Evolutionary conservation across 2,888 invertebrate species (phyloP), one percentile per base, ranked within the genome.

Genomic region (Penaeus monodon): DNA sequence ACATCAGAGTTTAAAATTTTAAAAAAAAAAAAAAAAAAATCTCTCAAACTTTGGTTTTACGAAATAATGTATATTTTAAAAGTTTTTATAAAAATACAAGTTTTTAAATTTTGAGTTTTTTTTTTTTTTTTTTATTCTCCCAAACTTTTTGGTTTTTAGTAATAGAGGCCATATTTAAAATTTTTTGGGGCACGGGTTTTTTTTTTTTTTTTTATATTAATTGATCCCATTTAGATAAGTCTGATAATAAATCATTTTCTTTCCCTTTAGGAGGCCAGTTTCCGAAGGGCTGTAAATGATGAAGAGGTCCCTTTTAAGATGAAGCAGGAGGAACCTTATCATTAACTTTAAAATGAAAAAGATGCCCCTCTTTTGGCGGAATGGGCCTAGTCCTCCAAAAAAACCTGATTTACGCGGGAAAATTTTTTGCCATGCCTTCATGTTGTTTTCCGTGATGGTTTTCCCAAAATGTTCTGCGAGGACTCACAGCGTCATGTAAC

Each of bases 341-440:
- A 88, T 90, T 64, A 22, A 90, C 90, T 24, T 88, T 84, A 80
- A 81, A 80, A n/a, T 17, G 90, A 90, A 64, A 85, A 84, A 74
- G 90, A 89, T 90, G 86, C 89, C 17, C 29, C 44, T 86, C 10
- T 86, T 90, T 81, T 90, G 89, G 88, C 90, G 91, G 80, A 86
- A 89, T 57, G 86, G 78, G 10, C 38, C 57, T 24, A 70, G 57
- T 27, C 86, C 85, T 33, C 85, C 90, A 44, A 81, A 87, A 20
- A 84, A 79, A 57, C 87, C 90, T 64, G 90, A 88, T 38, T 83
- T 99, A 96, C 98, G 78, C 57, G 99, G 99, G 99, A 99, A 99
- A 93, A n/a, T n/a, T n/a, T 98, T 98, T 93, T 99, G 98, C 92
- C 98, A 99, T 96, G 99, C 90, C 94, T 99, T 99, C 99, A 99